A percentile compares a stretch with the other conserved stretches of the same genome.
These are phyloP conservation scores for Branchellion lobata DNA, from an alignment of 2,888 invertebrate genomes.

Conservation along the genomic window DNA sequence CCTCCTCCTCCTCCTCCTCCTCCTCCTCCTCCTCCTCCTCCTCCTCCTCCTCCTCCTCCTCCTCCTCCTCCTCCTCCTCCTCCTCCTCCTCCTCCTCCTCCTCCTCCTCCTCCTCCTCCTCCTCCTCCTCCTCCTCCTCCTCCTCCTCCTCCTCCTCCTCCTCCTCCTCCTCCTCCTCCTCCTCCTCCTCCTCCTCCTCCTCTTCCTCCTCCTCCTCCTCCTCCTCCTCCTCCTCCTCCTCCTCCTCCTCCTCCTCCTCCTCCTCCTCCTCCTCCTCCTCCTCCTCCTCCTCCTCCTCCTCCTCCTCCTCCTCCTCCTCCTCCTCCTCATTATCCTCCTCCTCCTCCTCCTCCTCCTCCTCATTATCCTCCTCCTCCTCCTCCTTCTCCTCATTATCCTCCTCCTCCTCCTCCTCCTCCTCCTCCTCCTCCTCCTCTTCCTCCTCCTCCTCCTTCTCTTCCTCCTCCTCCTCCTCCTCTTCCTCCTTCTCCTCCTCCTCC, in stretches of 20 bases:
- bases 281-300: conserved; percentile 30
- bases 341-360: too few species aligned
- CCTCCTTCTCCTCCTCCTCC: conserved; percentile 34
- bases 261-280: not conserved
- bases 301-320: not conserved
- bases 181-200: not conserved
- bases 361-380: too few species aligned
- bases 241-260: not conserved
- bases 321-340: too few species aligned
- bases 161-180: not conserved
- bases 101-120: not conserved
- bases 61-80: conserved; percentile 2
- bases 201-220: not conserved
- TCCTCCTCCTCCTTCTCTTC: conserved; percentile 37
- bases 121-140: not conserved
- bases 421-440: conserved; percentile 28
- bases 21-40: conserved; percentile 14
- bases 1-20: too few species aligned
- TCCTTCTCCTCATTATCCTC: too few species aligned
- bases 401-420: conserved; percentile 38
- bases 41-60: conserved; percentile 26
- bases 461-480: conserved; percentile 32
- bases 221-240: not conserved
- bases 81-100: conserved; percentile 10
- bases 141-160: not conserved